Evolutionary conservation across 2,113 vertebrate species (phyloP).

Genomic region (Nesoenas mayeri): DNA sequence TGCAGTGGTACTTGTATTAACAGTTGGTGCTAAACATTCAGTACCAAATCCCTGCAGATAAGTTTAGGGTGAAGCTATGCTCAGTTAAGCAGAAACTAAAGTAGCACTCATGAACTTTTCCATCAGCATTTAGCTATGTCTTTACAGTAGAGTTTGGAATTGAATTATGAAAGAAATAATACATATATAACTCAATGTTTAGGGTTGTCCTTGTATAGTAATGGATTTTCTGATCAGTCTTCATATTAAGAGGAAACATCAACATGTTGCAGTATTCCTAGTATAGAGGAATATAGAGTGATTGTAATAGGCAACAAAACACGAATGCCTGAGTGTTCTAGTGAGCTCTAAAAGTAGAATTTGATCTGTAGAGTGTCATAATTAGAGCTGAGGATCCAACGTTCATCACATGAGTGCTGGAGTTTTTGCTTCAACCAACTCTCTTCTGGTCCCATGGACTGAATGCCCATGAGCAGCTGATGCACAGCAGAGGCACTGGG

Average conservation of each 20-base stretch:
- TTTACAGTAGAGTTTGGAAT: background rate
- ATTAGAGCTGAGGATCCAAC: background rate
- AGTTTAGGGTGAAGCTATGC: background rate
- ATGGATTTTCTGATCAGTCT: background rate
- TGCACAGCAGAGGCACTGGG: background rate
- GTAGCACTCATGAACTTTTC: background rate
- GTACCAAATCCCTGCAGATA: background rate
- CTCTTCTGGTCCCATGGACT: background rate
- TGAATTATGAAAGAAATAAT: background rate
- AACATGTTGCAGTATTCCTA: background rate
- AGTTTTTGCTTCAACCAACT: rapidly evolving
- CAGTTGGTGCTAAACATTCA: background rate
- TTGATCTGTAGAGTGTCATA: background rate
- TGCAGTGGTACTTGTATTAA: background rate
- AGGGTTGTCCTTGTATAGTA: background rate
- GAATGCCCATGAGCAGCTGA: background rate
- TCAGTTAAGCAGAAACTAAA: background rate
- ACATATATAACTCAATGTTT: background rate
- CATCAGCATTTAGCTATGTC: background rate
- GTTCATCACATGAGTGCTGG: no score
- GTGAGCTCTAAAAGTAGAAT: background rate
- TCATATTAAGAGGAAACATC: background rate
- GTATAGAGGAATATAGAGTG: background rate
- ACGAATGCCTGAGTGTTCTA: background rate
- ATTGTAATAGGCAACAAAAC: background rate